Percentiles rank a stretch among this genome's conserved stretches.
Conservation (phyloP, 2,888 invertebrate genomes). For the Meta bourneti region DNA sequence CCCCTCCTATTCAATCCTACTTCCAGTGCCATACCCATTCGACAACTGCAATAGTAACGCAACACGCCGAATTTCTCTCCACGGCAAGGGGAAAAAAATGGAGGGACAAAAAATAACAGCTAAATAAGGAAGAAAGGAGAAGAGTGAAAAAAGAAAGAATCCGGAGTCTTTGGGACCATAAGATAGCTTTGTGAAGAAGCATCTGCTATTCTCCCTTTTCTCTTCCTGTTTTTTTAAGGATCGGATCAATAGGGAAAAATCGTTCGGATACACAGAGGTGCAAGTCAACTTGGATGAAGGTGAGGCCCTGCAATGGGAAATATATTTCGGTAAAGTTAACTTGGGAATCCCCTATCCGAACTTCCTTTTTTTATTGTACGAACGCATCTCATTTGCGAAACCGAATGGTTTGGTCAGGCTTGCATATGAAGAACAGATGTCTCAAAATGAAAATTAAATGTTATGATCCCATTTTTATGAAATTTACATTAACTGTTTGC, state of each 20-base stretch:
- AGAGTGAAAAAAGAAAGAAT: slow-evolving; percentile 52
- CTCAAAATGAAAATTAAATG: no score
- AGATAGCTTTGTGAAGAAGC: slow-evolving; percentile 76
- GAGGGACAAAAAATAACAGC: slow-evolving; percentile 64
- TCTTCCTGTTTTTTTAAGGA: slow-evolving; percentile 75
- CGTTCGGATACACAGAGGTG: slow-evolving; percentile 53
- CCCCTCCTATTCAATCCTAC: slow-evolving; percentile 66
- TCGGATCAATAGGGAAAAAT: slow-evolving; percentile 68
- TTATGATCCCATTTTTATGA: no score
- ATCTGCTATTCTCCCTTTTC: slow-evolving; percentile 72
- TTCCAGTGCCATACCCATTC: slow-evolving; percentile 47
- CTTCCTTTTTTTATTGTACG: no score
- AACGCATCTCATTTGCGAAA: no score
- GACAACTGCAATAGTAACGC: slow-evolving; percentile 72
- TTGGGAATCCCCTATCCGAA: neutral
- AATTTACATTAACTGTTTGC: no score
- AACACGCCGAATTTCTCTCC: slow-evolving; percentile 70
- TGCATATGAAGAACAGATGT: no score
- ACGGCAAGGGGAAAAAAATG: slow-evolving; percentile 25
- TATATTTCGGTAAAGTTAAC: neutral
- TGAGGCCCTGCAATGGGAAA: neutral
- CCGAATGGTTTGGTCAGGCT: no score
- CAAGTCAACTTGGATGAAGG: slow-evolving; percentile 43
- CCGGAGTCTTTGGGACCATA: slow-evolving; percentile 73
- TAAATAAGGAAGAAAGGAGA: slow-evolving; percentile 74